phyloP scores from a whole-genome alignment of 2,888 invertebrate genomes.

The Noctua pronuba region DNA sequence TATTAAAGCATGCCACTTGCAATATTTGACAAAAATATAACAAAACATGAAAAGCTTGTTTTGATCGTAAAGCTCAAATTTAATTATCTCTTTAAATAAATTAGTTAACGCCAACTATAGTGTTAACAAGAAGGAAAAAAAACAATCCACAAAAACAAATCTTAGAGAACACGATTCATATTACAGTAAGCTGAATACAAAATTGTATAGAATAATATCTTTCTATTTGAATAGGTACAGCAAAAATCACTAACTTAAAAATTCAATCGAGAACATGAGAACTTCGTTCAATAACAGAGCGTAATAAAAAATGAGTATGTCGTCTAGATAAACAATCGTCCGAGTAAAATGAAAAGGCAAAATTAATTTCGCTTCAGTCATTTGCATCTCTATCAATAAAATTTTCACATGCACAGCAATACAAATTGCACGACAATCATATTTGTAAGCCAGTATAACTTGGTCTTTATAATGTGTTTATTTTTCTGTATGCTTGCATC shows the following conservation, averaged over 20 bases:
- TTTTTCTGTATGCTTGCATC: slow-evolving; percentile 28
- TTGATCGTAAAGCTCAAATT: not conserved
- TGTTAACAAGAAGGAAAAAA: not conserved
- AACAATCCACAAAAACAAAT: not conserved
- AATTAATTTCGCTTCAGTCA: slow-evolving; percentile 54
- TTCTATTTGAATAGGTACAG: not conserved
- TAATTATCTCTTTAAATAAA: not conserved
- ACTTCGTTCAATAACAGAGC: slow-evolving; percentile 3
- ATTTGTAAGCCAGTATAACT: slow-evolving; percentile 51
- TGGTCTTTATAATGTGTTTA: slow-evolving; percentile 42
- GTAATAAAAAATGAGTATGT: slow-evolving; percentile 18
- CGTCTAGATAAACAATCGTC: slow-evolving; percentile 37
- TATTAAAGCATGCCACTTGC: not conserved
- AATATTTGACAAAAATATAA: not conserved
- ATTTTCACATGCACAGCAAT: slow-evolving; percentile 47
- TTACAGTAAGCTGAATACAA: not conserved
- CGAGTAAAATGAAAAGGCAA: slow-evolving; percentile 37
- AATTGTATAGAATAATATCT: not conserved
- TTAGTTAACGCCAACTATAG: not conserved
- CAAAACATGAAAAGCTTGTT: not conserved
- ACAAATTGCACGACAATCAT: slow-evolving; percentile 56
- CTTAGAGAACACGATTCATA: too few species aligned
- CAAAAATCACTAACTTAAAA: slow-evolving; percentile 2
- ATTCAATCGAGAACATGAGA: slow-evolving; percentile 20
- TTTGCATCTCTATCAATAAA: slow-evolving; percentile 54